Base-by-base conservation (phyloP, 53 echinoderm and acorn worm genomes). In the Henricia sp. region DNA sequence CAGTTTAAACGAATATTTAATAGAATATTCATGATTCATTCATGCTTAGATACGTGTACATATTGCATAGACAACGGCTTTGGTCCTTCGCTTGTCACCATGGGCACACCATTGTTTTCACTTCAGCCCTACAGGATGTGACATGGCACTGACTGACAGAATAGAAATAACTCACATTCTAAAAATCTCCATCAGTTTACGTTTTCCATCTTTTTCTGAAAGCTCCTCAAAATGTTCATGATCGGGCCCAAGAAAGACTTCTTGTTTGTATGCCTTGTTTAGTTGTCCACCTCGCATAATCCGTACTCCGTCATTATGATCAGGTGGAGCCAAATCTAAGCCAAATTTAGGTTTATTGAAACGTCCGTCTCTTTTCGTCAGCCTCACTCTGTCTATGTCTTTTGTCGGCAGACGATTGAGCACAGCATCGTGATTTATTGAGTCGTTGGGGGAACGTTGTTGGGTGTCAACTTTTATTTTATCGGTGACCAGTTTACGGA, bases 291-390 rank as follows among this genome's bases (percentile, higher is more conserved):
- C 92, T 27, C 92, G 62, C 53, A 95, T 91, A 25, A 99, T 77
- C 54, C 88, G 77, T n/a, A 99, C 95, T 0, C 89, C 99, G 54
- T 99, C 95, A 42, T 92, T 95, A 71, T 99, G 99, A 25, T 99
- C 73, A 19, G 87, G 89, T 27, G 96, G 96, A 30, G 88, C 87
- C 13, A 90, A 54, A n/a, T 93, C 89, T 19, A 85, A 67, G 13
- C 38, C 72, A 5, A 30, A 35, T 3, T 37, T 87, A 0, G 58
- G 77, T 8, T 70, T 44, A 8, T 19, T 54, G 37, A n/a, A 38
- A 29, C 0, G 19, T 17, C 52, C 32, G 6, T 50, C 67, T 50
- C 33, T 29, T 6, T 41, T 19, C 65, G 67, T 67, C n/a, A 19
- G 3, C 67, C 85, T 63, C 17, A 94, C 89, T 1, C 86, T 91